Base-by-base conservation (phyloP, 2,113 vertebrate genomes). In the Nycticorax nycticorax region DNA sequence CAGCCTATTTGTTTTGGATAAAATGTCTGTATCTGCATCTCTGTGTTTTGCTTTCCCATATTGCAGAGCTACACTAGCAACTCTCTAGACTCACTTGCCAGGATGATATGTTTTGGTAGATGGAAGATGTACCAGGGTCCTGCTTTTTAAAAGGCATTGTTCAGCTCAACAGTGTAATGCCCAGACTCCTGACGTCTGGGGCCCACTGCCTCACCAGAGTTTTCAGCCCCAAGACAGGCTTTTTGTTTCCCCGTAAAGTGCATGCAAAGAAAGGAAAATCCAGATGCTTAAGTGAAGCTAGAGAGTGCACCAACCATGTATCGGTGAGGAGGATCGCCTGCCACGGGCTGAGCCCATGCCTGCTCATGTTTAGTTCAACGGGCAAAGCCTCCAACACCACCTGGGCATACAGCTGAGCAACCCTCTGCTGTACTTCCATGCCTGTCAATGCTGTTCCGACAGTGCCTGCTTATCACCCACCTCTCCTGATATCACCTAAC, bases 1-100 rank as follows among this genome's bases (percentile, higher is more conserved):
- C 92, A 83, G 71, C 7, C 50, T 21, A 59, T 92, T 97, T 89
- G 41, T 87, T 94, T 85, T 55, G 37, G 45, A 75, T 89, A 76
- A 92, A 76, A 73, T 53, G 12, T 53, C 56, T 82, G 22, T 41
- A 59, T 80, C 45, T 92, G 33, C 26, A 50, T 30, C 55, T 78
- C 57, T 73, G 10, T 91, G 37, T 60, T 94, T 95, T 76, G 28
- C 30, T 92, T 87, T 85, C 32, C 48, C 3, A 1, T 50, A 47
- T 76, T 86, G 59, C 27, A 91, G 53, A 86, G n/a, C 8, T 73
- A 39, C 14, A 68, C 33, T 33, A 57, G 23, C 21, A 85, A 24
- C 68, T 91, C 48, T 73, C 69, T 57, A 69, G 32, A 9, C 32
- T 78, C 20, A 23, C 55, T 60, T 93, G 19, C 14, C 24, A 82